These are phyloP conservation scores for Narcine bancroftii DNA, from an alignment of 2,113 vertebrate genomes.

Conservation along the genomic window DNA sequence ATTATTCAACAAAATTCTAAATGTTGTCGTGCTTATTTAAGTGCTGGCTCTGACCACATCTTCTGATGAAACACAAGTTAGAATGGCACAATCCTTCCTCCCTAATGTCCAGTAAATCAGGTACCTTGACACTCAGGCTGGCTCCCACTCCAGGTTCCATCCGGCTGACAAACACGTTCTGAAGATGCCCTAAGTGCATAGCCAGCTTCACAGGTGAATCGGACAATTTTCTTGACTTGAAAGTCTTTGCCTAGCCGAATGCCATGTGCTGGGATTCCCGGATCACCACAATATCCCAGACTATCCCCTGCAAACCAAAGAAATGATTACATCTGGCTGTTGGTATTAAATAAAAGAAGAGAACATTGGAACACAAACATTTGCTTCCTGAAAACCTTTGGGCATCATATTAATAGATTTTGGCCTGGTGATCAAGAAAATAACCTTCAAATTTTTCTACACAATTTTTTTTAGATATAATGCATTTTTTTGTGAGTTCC, in stretches of 20 bases:
- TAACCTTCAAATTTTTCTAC: too few species aligned
- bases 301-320: conserved; percentile 61
- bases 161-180: conserved; percentile 71
- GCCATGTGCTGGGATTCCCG: conserved; percentile 78
- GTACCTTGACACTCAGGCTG: conserved; percentile 93
- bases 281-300: conserved; percentile 76
- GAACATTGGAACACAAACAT: neutral
- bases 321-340: too few species aligned
- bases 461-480: too few species aligned
- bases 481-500: too few species aligned
- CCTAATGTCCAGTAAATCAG: neutral
- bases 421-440: too few species aligned
- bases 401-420: too few species aligned
- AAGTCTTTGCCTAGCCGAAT: conserved; percentile 86
- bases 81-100: neutral
- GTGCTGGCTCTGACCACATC: neutral
- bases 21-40: neutral
- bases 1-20: neutral
- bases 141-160: conserved; percentile 73
- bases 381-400: too few species aligned
- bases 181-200: conserved; percentile 75
- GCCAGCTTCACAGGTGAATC: conserved; percentile 90
- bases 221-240: conserved; percentile 59
- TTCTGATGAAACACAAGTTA: neutral
- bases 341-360: neutral